Evolutionary conservation across 92 coral and sea anemone genomes (phyloP).

Genomic region (Bergia sp.): DNA sequence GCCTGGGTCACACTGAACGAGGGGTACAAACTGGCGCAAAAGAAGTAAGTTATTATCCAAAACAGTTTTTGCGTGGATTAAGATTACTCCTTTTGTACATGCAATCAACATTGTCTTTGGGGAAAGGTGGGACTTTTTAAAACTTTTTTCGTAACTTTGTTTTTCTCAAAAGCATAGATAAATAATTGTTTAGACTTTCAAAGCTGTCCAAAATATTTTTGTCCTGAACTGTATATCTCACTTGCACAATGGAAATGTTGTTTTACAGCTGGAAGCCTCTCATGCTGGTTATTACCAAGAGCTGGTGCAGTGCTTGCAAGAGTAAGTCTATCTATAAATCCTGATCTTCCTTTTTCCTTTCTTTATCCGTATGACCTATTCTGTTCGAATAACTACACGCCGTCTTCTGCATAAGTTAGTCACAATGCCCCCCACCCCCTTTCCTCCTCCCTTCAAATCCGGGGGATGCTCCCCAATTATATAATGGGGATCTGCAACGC

Average conservation of each 20-base stretch:
- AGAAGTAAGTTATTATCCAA: constrained; percentile 55
- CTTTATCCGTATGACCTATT: too few relatives aligned
- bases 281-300: constrained; percentile 80
- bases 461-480: too few relatives aligned
- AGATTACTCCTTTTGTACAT: background rate
- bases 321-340: constrained; percentile 50
- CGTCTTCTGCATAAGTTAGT: too few relatives aligned
- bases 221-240: background rate
- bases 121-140: background rate
- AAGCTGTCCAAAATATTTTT: too few relatives aligned
- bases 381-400: too few relatives aligned
- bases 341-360: too few relatives aligned
- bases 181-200: too few relatives aligned
- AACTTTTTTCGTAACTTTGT: background rate
- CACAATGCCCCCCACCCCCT: too few relatives aligned
- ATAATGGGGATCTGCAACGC: too few relatives aligned
- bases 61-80: too few relatives aligned
- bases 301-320: constrained; percentile 96
- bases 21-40: constrained; percentile 71
- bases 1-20: constrained; percentile 83
- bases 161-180: too few relatives aligned
- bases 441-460: too few relatives aligned
- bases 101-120: background rate
- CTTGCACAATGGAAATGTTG: background rate
- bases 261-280: constrained; percentile 84